Evolutionary conservation across 2,113 vertebrate species (phyloP).

Genomic region (Pachycephala philippinensis): DNA sequence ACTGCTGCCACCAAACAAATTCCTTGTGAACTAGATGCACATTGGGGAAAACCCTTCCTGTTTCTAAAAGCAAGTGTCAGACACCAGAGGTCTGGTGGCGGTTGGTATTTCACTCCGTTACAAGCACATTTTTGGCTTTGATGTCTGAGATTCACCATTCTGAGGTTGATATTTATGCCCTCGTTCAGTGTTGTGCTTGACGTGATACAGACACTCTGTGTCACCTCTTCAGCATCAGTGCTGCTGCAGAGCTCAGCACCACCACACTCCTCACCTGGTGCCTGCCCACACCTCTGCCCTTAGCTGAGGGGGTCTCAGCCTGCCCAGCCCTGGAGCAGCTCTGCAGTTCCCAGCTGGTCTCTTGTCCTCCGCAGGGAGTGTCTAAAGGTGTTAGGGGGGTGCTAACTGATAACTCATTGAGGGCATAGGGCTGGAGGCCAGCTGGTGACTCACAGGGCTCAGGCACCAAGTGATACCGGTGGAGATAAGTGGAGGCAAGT

Average conservation of each 20-base stretch:
- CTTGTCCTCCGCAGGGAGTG: background rate
- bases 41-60: background rate
- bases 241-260: background rate
- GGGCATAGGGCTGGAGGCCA: background rate
- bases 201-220: accelerated
- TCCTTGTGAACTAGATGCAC: background rate
- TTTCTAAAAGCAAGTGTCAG: background rate
- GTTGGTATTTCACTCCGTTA: background rate
- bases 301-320: background rate
- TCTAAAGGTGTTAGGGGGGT: accelerated
- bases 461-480: background rate
- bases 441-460: background rate
- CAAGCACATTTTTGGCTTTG: background rate
- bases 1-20: background rate
- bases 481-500: accelerated
- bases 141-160: background rate
- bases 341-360: background rate
- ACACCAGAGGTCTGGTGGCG: background rate
- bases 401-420: background rate
- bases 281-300: background rate
- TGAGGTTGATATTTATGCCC: too few species aligned
- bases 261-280: background rate
- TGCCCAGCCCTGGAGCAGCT: background rate
- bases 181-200: background rate
- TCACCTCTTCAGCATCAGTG: background rate